phyloP scores from a whole-genome alignment of 2,113 vertebrate genomes.

The Hippoglossus stenolepis region DNA sequence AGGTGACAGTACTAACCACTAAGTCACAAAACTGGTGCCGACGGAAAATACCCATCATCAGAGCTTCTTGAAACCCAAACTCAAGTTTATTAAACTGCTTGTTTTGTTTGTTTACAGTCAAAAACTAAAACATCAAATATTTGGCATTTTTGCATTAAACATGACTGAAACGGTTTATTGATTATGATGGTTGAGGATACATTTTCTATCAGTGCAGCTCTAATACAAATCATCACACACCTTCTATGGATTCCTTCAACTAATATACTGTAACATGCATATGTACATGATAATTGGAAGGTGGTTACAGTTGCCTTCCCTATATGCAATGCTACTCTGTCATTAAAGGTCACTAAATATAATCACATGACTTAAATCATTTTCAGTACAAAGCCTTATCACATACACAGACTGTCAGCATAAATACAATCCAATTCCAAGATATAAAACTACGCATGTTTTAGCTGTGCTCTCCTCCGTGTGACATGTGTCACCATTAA shows the following conservation, averaged over 20 bases:
- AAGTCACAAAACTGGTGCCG: no score
- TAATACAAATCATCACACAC: neutral
- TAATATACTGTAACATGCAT: no score
- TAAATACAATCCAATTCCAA: constrained; percentile 1
- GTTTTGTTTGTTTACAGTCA: neutral
- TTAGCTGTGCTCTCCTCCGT: constrained; percentile 33
- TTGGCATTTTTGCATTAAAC: neutral
- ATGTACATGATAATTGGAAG: neutral
- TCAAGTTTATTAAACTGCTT: no score
- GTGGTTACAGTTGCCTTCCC: no score
- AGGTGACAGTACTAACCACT: no score
- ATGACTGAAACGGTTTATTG: no score
- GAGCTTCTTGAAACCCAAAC: no score
- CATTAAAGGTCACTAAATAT: neutral
- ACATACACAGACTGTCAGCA: neutral
- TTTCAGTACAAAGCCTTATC: neutral
- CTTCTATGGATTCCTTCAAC: neutral
- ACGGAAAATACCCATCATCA: neutral
- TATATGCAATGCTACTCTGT: neutral
- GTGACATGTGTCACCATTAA: constrained; percentile 71
- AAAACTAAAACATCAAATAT: neutral
- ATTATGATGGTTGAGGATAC: neutral
- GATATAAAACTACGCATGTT: constrained; percentile 37
- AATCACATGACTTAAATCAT: neutral
- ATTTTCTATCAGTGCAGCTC: neutral